phyloP scores from a whole-genome alignment of 2,113 vertebrate species.

The Protobothrops flavoviridis region DNA sequence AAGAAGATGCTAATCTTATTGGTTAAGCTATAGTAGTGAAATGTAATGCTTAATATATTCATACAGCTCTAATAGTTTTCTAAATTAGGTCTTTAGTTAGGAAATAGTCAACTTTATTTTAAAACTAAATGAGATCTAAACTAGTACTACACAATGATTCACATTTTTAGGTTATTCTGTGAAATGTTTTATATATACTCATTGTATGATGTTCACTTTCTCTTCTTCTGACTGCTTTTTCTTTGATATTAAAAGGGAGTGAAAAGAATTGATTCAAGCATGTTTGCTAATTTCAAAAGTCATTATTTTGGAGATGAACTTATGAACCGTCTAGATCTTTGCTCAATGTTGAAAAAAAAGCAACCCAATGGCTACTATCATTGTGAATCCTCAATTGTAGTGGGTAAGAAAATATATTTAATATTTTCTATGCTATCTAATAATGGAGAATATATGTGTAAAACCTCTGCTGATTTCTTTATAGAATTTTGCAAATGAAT shows the following conservation, averaged over 20 bases:
- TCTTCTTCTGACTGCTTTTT: slow-evolving; percentile 39
- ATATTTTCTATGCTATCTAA: background rate
- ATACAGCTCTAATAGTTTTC: background rate
- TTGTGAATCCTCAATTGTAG: slow-evolving; percentile 83
- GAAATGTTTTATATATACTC: background rate
- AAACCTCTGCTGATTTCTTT: background rate
- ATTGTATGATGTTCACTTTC: background rate
- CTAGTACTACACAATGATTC: background rate
- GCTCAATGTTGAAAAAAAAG: slow-evolving; percentile 95
- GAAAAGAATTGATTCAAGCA: slow-evolving; percentile 82
- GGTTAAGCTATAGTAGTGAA: background rate
- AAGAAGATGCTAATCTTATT: background rate
- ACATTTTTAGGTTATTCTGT: slow-evolving; percentile 4
- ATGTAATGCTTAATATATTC: background rate
- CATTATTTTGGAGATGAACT: slow-evolving; percentile 86
- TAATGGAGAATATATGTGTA: background rate
- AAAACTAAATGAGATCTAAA: slow-evolving; percentile 14
- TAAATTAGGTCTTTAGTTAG: background rate
- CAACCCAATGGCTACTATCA: slow-evolving; percentile 89
- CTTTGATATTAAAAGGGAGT: slow-evolving; percentile 79
- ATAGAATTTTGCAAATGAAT: background rate
- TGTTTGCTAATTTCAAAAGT: slow-evolving; percentile 79
- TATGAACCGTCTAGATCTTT: slow-evolving; percentile 86
- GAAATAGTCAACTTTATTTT: background rate
- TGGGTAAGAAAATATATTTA: slow-evolving; percentile 77